Conservation (phyloP, 1,140 invertebrate species). For the Cyclargus thomasi region DNA sequence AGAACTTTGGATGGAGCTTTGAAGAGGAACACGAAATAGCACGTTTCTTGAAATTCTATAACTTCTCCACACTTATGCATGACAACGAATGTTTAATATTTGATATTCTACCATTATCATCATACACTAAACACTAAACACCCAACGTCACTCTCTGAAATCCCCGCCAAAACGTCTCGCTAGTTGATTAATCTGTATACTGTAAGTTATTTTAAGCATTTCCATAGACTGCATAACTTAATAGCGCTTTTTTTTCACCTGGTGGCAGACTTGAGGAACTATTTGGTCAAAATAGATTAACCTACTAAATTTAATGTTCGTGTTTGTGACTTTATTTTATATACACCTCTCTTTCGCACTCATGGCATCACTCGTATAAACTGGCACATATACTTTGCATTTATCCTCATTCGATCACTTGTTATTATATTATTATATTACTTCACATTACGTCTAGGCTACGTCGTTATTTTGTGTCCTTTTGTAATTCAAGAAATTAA, state of each 20-base stretch:
- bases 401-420: conserved; percentile 34
- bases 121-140: too few relatives aligned
- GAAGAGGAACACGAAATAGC: too few relatives aligned
- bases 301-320: conserved; percentile 39
- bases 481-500: conserved; percentile 46
- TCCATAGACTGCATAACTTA: conserved; percentile 8
- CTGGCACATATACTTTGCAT: conserved; percentile 29
- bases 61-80: too few relatives aligned
- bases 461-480: conserved; percentile 58
- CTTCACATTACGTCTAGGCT: conserved; percentile 51
- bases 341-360: conserved; percentile 44
- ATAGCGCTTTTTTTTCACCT: conserved; percentile 51
- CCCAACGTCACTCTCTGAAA: too few relatives aligned
- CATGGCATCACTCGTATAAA: conserved; percentile 21
- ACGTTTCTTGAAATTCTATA: too few relatives aligned
- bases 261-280: conserved; percentile 59
- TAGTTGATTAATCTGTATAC: too few relatives aligned
- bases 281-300: conserved; percentile 70
- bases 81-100: too few relatives aligned
- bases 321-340: conserved; percentile 27
- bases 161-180: too few relatives aligned
- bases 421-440: conserved; percentile 29
- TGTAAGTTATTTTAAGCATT: too few relatives aligned
- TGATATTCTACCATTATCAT: too few relatives aligned
- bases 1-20: too few relatives aligned